Percentiles rank a stretch among this genome's conserved stretches.
Evolutionary conservation across 1,140 invertebrate genomes (phyloP).

Genomic region (Hydropsyche tenuis): DNA sequence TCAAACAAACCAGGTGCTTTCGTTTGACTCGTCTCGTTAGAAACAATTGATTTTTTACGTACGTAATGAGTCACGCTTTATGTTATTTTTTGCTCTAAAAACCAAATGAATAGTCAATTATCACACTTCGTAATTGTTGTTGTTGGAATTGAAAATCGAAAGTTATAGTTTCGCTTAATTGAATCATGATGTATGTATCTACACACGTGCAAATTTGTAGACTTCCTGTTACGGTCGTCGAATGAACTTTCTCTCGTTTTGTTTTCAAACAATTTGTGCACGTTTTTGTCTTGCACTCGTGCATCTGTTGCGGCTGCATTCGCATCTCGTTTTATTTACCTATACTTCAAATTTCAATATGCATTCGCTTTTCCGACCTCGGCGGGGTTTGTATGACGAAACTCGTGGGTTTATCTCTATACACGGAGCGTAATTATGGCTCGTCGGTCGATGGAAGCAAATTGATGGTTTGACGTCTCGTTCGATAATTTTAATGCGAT

Average conservation of each 20-base stretch:
- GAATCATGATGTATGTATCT: background rate
- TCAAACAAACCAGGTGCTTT: background rate
- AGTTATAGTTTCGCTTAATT: background rate
- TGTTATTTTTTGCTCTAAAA: background rate
- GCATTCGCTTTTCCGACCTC: background rate
- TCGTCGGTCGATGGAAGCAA: background rate
- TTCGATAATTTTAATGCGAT: constrained; percentile 2
- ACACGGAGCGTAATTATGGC: background rate
- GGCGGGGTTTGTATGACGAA: constrained; percentile 3
- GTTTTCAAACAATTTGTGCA: background rate
- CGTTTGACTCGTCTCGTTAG: background rate
- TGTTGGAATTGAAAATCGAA: background rate
- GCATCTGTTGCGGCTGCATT: background rate
- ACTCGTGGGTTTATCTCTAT: background rate
- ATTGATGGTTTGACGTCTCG: constrained; percentile 11
- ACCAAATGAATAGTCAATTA: background rate
- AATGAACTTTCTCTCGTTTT: constrained; percentile 7
- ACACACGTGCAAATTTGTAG: constrained; percentile 16
- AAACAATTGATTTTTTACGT: background rate
- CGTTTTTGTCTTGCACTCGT: background rate
- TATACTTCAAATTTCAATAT: background rate
- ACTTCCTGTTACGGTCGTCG: background rate
- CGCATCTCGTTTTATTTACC: background rate
- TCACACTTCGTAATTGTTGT: background rate
- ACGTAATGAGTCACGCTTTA: background rate